Conservation (phyloP, 92 coral and sea anemone species). For the Palythoa heliodiscus region DNA sequence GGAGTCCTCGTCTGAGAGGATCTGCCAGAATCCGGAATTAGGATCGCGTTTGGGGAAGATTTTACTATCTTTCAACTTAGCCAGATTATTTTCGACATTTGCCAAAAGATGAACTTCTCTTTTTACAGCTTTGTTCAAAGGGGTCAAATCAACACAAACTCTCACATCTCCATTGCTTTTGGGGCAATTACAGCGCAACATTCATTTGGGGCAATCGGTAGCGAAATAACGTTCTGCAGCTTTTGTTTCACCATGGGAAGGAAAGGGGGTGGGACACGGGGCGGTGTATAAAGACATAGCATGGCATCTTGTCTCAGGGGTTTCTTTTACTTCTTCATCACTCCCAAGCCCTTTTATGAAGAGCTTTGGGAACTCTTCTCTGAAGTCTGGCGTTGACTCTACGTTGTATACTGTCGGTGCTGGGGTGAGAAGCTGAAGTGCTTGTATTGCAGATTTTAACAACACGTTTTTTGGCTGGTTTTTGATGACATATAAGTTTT, state of each 20-base stretch:
- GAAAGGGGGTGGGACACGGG: background rate
- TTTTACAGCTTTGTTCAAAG: no score
- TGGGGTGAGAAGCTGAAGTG: no score
- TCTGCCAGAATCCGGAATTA: no score
- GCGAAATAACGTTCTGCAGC: background rate
- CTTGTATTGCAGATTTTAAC: no score
- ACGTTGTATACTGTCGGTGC: no score
- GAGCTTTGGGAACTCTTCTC: conserved; percentile 20
- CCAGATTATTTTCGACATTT: no score
- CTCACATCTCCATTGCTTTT: no score
- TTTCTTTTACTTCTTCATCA: background rate
- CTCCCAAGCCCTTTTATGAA: conserved; percentile 10
- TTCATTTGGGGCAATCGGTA: background rate
- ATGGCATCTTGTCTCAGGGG: background rate
- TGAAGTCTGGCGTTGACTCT: conserved; percentile 46
- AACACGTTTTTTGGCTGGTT: conserved; percentile 46
- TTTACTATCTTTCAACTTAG: no score
- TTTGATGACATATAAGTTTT: conserved; percentile 45
- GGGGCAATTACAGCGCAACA: background rate
- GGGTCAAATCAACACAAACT: no score
- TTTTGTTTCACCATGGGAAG: background rate
- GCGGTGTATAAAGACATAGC: background rate
- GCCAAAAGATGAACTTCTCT: no score
- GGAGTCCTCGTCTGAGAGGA: no score
- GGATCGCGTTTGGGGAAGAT: background rate